Percentiles rank a stretch among this genome's conserved stretches.
Evolutionary conservation across 2,888 invertebrate species (phyloP).

Genomic region (Drosophila kuntzei): DNA sequence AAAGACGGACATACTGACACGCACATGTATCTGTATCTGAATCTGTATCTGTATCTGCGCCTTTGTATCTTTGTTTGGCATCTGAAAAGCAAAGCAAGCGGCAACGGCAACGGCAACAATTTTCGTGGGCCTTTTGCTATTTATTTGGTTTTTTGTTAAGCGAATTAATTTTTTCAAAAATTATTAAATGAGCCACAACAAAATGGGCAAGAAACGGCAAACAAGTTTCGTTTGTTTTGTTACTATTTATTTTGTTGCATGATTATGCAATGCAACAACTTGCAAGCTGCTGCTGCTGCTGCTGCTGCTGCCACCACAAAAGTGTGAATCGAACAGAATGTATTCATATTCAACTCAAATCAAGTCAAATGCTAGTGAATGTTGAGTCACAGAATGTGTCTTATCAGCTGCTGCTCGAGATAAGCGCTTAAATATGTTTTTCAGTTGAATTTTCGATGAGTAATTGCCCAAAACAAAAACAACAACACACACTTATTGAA

Average conservation of each 20-base stretch:
- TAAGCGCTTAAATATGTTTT: constrained; percentile 30
- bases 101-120: constrained; percentile 44
- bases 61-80: constrained; percentile 60
- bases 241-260: constrained; percentile 28
- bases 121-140: constrained; percentile 51
- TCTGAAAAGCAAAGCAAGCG: constrained; percentile 45
- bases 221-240: constrained; percentile 58
- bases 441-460: constrained; percentile 51
- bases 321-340: constrained; percentile 34
- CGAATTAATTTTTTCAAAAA: constrained; percentile 63
- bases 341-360: constrained; percentile 19
- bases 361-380: constrained; percentile 3
- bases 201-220: constrained; percentile 56
- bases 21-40: constrained; percentile 46
- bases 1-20: constrained; percentile 35
- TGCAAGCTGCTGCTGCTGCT: constrained; percentile 10
- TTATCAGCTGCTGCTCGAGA: constrained; percentile 53
- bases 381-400: constrained; percentile 52
- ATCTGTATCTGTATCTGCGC: constrained; percentile 33
- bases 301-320: constrained; percentile 15
- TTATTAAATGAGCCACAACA: constrained; percentile 65
- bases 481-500: constrained; percentile 6
- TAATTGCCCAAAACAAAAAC: constrained; percentile 27
- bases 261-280: constrained; percentile 52
- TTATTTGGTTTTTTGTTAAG: constrained; percentile 43